These are phyloP conservation scores for Psilopsiagon aymara DNA, from an alignment of 2,113 vertebrate species.

Conservation along the genomic window DNA sequence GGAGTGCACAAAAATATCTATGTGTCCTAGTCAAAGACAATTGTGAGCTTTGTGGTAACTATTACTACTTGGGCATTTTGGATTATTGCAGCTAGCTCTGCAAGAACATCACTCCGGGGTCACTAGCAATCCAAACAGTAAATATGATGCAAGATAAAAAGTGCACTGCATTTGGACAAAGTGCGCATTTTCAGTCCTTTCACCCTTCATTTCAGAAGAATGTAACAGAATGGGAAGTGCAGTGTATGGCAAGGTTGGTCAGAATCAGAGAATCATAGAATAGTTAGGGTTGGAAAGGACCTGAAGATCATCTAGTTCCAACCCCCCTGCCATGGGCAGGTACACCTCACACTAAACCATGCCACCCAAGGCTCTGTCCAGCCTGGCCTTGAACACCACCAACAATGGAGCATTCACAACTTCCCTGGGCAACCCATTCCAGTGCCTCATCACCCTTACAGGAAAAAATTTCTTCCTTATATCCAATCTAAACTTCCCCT, in stretches of 20 bases:
- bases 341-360: too few relatives aligned
- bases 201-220: background rate
- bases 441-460: too few relatives aligned
- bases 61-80: background rate
- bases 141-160: background rate
- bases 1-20: background rate
- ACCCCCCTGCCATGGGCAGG: too few relatives aligned
- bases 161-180: background rate
- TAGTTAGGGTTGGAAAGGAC: too few relatives aligned
- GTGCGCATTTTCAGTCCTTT: background rate
- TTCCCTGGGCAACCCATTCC: too few relatives aligned
- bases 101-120: background rate
- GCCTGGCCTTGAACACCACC: too few relatives aligned
- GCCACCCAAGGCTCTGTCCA: too few relatives aligned
- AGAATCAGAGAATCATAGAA: background rate
- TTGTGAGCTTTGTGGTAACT: background rate
- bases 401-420: too few relatives aligned
- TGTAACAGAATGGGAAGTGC: background rate
- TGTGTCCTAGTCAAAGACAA: background rate
- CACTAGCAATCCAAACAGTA: background rate
- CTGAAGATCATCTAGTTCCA: too few relatives aligned
- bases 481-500: too few relatives aligned
- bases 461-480: too few relatives aligned
- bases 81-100: background rate
- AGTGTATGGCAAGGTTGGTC: accelerated